These are phyloP conservation scores for Petrosia ficiformis DNA, from an alignment of 37 sponge, comb jelly and placozoan genomes.

Conservation along the genomic window DNA sequence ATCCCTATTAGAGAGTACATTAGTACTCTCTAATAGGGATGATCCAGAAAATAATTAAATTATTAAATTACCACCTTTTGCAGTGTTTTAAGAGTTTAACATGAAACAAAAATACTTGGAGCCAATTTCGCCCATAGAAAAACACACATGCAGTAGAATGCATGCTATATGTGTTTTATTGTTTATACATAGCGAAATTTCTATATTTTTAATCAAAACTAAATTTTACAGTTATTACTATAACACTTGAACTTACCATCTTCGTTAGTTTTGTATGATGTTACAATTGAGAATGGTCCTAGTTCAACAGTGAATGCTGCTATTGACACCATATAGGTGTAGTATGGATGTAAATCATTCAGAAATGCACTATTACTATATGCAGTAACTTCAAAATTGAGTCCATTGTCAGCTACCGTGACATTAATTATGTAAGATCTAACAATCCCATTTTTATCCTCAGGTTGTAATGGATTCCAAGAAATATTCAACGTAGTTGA, in stretches of 20 bases:
- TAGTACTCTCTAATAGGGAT: no score
- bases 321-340: slow-evolving; percentile 16
- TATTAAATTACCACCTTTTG: no score
- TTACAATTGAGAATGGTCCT: slow-evolving; percentile 14
- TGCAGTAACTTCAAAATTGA: slow-evolving; percentile 2
- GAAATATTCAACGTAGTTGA: slow-evolving; percentile 12
- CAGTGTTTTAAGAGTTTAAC: no score
- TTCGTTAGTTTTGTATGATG: slow-evolving; percentile 10
- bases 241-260: slow-evolving; percentile 12
- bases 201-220: not conserved
- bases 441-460: slow-evolving; percentile 33
- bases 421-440: slow-evolving; percentile 20
- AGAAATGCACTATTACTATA: not conserved
- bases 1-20: no score
- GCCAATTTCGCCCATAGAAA: no score
- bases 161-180: no score
- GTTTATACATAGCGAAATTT: not conserved
- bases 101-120: no score
- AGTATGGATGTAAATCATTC: slow-evolving; percentile 13
- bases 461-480: slow-evolving; percentile 13
- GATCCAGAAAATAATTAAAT: no score
- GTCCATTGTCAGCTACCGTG: slow-evolving; percentile 16
- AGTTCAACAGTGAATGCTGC: slow-evolving; percentile 24
- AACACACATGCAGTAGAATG: no score
- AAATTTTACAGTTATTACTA: no score